These are phyloP conservation scores for Spondyliosoma cantharus DNA, from an alignment of 2,797 vertebrate species.

Conservation along the genomic window DNA sequence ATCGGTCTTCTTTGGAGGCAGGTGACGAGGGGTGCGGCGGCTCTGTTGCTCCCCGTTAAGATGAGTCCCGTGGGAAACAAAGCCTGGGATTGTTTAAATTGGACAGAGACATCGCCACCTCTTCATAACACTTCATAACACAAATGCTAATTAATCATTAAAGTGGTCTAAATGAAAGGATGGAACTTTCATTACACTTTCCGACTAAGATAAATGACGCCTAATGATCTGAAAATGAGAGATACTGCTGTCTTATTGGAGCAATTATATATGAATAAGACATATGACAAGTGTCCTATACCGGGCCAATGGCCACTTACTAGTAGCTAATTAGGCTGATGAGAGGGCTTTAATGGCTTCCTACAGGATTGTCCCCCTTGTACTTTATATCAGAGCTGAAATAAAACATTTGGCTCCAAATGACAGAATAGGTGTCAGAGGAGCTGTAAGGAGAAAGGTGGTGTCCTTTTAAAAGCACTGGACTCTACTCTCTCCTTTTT, in stretches of 20 bases:
- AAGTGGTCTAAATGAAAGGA: slow-evolving; percentile 62
- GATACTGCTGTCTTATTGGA: slow-evolving; percentile 63
- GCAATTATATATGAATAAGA: slow-evolving; percentile 77
- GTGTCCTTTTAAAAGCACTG: slow-evolving; percentile 31
- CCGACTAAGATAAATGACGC: slow-evolving; percentile 62
- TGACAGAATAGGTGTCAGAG: slow-evolving; percentile 51
- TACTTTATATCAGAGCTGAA: slow-evolving; percentile 48
- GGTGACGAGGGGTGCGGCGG: slow-evolving; percentile 36
- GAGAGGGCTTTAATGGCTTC: slow-evolving; percentile 73
- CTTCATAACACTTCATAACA: slow-evolving; percentile 50
- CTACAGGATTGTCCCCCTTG: slow-evolving; percentile 47
- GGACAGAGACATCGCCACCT: slow-evolving; percentile 21
- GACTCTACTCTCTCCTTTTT: slow-evolving; percentile 6
- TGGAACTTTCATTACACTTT: slow-evolving; percentile 56
- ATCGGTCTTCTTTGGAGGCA: slow-evolving; percentile 49
- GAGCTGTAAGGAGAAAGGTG: slow-evolving; percentile 41
- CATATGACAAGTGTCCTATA: slow-evolving; percentile 68
- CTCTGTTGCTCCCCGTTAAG: background rate
- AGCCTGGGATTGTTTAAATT: slow-evolving; percentile 41
- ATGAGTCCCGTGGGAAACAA: slow-evolving; percentile 42
- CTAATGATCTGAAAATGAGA: slow-evolving; percentile 75
- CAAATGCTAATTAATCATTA: slow-evolving; percentile 62
- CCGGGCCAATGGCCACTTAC: slow-evolving; percentile 72
- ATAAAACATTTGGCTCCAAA: slow-evolving; percentile 42
- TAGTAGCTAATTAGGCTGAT: slow-evolving; percentile 74